Conservation (phyloP, 2,113 vertebrate genomes). For the Clarias gariepinus region DNA sequence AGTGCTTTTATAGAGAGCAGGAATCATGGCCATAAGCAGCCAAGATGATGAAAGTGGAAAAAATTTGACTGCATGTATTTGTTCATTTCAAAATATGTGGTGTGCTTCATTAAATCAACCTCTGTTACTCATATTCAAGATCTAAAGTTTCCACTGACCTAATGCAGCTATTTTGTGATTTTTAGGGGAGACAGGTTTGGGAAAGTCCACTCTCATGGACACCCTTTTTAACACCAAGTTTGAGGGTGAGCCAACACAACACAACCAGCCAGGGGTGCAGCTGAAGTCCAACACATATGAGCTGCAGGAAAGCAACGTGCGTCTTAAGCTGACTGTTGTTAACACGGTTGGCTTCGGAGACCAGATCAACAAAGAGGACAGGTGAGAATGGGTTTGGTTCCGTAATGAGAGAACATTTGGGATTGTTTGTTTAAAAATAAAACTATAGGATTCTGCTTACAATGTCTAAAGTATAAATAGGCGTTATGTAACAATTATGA, state of each 20-base stretch:
- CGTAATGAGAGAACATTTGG: background rate
- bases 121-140: background rate
- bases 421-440: background rate
- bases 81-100: background rate
- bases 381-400: slow-evolving; percentile 69
- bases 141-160: background rate
- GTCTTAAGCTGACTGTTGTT: slow-evolving; percentile 91
- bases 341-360: slow-evolving; percentile 94
- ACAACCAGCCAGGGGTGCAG: slow-evolving; percentile 91
- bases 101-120: background rate
- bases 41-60: slow-evolving; percentile 2
- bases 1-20: slow-evolving; percentile 15
- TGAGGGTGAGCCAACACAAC: slow-evolving; percentile 88
- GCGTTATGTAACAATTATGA: background rate
- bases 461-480: background rate
- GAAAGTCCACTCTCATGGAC: slow-evolving; percentile 97
- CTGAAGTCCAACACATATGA: slow-evolving; percentile 93
- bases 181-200: slow-evolving; percentile 93
- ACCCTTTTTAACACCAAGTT: slow-evolving; percentile 98
- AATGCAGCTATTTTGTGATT: slow-evolving; percentile 41
- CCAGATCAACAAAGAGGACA: slow-evolving; percentile 98
- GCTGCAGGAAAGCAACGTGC: slow-evolving; percentile 93
- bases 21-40: slow-evolving; percentile 25
- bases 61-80: slow-evolving; percentile 7
- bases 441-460: background rate